Evolutionary conservation across 2,113 vertebrate species (phyloP), one percentile per base, ranked within the genome.

Genomic region (Struthidea cinerea): DNA sequence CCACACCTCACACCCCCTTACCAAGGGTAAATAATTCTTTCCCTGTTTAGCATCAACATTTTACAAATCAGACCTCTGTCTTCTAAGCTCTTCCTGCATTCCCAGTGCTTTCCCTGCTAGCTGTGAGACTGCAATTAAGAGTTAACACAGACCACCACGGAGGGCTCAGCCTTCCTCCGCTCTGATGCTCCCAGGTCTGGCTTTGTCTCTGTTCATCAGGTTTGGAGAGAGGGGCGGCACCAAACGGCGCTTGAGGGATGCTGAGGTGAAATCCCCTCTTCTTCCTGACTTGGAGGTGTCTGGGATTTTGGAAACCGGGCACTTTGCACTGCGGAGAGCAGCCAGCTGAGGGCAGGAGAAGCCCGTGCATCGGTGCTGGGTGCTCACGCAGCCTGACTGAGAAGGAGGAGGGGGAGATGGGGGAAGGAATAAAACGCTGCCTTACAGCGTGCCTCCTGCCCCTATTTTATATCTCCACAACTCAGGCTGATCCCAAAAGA

Each of bases 341-440:
- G 68, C 98, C 98, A 97, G 94, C 42, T 95, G 98, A 95, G 96
- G 97, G 96, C 95, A 96, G 96, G 90, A 94, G 94, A 96, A 95
- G 84, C 80, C 82, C 64, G 28, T 53, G 84, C 47, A 61, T 69
- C 15, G 1, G 4, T 4, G 52, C 71, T 35, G 83, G 37, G 26
- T 37, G 21, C 11, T 18, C 18, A 1, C 7, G 2, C 11, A 6
- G 50, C 4, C 14, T 4, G 46, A 14, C 10, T 3, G 46, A 17
- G 21, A 1, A 61, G 52, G 18, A 83, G 60, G 61, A 64, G 84
- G 52, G 21, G 50, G 78, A 90, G 19, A 52, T 5, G 41, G 20
- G 39, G 22, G 13, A 39, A 76, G 9, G 42, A 73, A 80, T 63
- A 19, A 49, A 77, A 16, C 10, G 1, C 13, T 50, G 47, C 39